Conservation (phyloP, 2,113 vertebrate genomes). For the Lepisosteus oculatus region DNA sequence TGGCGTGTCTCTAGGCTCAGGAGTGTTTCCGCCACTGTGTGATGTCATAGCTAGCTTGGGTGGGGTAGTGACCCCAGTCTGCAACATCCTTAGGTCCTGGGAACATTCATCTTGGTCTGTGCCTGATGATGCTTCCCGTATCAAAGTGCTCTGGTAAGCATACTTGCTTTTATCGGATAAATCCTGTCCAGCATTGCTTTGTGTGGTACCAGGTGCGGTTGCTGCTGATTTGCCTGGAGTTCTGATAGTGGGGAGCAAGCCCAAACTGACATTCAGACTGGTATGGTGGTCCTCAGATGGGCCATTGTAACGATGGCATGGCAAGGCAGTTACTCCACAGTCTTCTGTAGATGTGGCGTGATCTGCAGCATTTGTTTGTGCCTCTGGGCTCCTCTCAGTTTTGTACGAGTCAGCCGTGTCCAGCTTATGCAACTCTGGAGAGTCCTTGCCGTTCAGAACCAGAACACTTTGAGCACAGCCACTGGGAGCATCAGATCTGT, state of each 20-base stretch:
- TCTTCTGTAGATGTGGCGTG: slow-evolving; percentile 23
- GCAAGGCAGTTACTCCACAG: no score
- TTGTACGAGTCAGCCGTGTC: slow-evolving; percentile 48
- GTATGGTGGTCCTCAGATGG: no score
- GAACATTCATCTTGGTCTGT: slow-evolving; percentile 15
- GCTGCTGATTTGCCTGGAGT: no score
- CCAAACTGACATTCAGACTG: no score
- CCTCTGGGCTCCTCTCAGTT: slow-evolving; percentile 57
- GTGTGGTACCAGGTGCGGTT: no score
- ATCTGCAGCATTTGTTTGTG: slow-evolving; percentile 35
- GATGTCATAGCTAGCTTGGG: slow-evolving; percentile 57
- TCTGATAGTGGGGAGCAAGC: no score
- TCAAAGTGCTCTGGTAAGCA: neutral
- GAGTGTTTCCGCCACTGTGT: slow-evolving; percentile 43
- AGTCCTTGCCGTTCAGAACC: slow-evolving; percentile 65
- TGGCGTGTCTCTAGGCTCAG: slow-evolving; percentile 10
- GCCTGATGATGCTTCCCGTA: neutral
- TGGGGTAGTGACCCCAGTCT: slow-evolving; percentile 51
- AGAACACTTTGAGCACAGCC: slow-evolving; percentile 59
- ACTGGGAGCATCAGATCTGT: slow-evolving; percentile 41
- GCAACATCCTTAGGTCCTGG: slow-evolving; percentile 43
- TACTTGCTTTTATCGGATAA: no score
- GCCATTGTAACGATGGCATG: no score
- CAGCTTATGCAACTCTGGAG: slow-evolving; percentile 27
- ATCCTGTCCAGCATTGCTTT: no score